These are phyloP conservation scores for Leptopilina myrica DNA, from an alignment of 2,888 invertebrate species.

Conservation along the genomic window DNA sequence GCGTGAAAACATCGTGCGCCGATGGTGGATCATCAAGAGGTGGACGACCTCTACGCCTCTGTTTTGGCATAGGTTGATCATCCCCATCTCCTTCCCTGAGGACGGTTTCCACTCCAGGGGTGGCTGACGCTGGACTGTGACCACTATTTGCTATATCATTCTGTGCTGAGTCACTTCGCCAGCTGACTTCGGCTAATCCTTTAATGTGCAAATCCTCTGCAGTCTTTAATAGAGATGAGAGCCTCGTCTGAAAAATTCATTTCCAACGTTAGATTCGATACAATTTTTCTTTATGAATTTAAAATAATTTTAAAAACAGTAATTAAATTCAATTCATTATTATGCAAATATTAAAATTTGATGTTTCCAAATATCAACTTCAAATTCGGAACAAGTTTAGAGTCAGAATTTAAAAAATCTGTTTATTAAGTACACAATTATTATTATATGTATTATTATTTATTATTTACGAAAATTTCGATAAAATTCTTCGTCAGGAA, in stretches of 20 bases:
- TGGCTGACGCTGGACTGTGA: slow-evolving; percentile 70
- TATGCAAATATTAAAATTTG: too few relatives aligned
- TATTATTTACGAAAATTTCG: too few relatives aligned
- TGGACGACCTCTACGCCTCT: slow-evolving; percentile 83
- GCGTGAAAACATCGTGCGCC: slow-evolving; percentile 77
- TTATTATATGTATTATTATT: too few relatives aligned
- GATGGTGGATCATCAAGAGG: slow-evolving; percentile 82
- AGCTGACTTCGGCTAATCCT: slow-evolving; percentile 93
- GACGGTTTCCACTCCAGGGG: slow-evolving; percentile 72
- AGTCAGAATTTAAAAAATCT: too few relatives aligned
- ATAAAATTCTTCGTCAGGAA: too few relatives aligned
- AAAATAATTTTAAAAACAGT: too few relatives aligned
- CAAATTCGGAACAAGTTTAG: too few relatives aligned
- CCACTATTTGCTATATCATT: slow-evolving; percentile 71
- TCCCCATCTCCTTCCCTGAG: slow-evolving; percentile 72
- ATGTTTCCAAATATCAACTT: too few relatives aligned
- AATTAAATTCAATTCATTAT: too few relatives aligned
- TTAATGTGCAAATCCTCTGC: slow-evolving; percentile 95
- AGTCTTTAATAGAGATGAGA: slow-evolving; percentile 92
- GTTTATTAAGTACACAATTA: too few relatives aligned
- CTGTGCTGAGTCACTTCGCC: slow-evolving; percentile 79
- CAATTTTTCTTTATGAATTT: background rate
- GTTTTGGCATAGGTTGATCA: slow-evolving; percentile 77
- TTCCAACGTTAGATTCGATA: background rate
- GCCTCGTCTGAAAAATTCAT: slow-evolving; percentile 83